Conservation (phyloP, 2,888 invertebrate species). For the Sphaeridia pumilis region DNA sequence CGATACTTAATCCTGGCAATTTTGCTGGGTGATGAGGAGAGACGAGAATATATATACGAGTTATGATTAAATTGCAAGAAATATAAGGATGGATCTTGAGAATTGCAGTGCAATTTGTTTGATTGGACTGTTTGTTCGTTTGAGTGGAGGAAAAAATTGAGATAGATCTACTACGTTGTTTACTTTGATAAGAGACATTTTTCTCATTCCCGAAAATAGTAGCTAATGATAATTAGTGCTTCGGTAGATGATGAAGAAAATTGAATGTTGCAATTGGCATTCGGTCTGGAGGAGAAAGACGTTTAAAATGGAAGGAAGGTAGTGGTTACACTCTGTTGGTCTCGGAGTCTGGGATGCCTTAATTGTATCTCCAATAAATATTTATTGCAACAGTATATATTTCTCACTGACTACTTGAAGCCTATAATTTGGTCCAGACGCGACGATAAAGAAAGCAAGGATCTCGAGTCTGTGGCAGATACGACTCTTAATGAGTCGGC, state of each 20-base stretch:
- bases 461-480: too few relatives aligned
- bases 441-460: too few relatives aligned
- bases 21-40: too few relatives aligned
- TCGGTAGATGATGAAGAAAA: slow-evolving; percentile 1
- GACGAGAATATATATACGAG: too few relatives aligned
- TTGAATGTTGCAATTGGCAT: background rate
- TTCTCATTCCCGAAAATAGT: slow-evolving; percentile 32
- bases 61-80: too few relatives aligned
- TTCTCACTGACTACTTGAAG: slow-evolving; percentile 9
- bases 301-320: slow-evolving; percentile 33
- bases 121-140: slow-evolving; percentile 35
- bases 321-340: too few relatives aligned
- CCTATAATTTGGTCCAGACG: slow-evolving; percentile 16
- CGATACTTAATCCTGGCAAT: too few relatives aligned
- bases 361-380: slow-evolving; percentile 37
- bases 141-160: slow-evolving; percentile 6
- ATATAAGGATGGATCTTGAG: too few relatives aligned
- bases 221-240: slow-evolving; percentile 36
- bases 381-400: slow-evolving; percentile 35
- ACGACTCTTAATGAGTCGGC: too few relatives aligned
- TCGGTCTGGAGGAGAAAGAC: slow-evolving; percentile 15
- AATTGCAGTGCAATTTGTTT: slow-evolving; percentile 34
- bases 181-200: slow-evolving; percentile 26
- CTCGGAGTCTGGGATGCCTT: slow-evolving; percentile 36
- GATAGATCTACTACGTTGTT: slow-evolving; percentile 15